Evolutionary conservation across 1,140 invertebrate genomes (phyloP).

Genomic region (Drosophila micromelanica): DNA sequence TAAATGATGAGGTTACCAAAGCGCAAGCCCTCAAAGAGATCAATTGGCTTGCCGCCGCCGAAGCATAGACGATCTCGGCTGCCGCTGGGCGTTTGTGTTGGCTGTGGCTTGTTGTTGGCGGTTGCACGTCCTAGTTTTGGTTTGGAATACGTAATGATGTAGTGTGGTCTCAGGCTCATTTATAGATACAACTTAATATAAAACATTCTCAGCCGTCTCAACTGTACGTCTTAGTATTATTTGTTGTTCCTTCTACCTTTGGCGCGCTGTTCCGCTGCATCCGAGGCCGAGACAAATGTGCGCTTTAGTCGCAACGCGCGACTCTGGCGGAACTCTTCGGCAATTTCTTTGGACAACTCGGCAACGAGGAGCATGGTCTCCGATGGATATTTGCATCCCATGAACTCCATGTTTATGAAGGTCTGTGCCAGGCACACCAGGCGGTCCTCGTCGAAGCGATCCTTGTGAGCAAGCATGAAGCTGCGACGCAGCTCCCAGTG

Average conservation of each 20-base stretch:
- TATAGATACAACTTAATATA: constrained; percentile 56
- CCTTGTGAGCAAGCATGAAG: constrained; percentile 91
- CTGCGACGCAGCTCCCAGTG: constrained; percentile 91
- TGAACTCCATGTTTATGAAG: constrained; percentile 92
- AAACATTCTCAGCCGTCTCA: constrained; percentile 37
- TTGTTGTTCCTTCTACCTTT: constrained; percentile 86
- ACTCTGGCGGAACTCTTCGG: constrained; percentile 88
- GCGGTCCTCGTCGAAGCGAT: constrained; percentile 89
- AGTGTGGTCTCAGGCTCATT: constrained; percentile 57
- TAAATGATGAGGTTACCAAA: constrained; percentile 57
- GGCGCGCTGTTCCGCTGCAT: constrained; percentile 90
- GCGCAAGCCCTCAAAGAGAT: constrained; percentile 58
- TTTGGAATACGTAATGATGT: constrained; percentile 58
- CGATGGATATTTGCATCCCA: constrained; percentile 93
- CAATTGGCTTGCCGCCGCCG: constrained; percentile 57
- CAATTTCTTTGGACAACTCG: constrained; percentile 89
- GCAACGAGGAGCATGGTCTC: constrained; percentile 91
- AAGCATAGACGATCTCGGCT: constrained; percentile 52
- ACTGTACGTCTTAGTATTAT: constrained; percentile 30
- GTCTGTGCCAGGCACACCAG: constrained; percentile 92
- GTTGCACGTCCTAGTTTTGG: constrained; percentile 56
- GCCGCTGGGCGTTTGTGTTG: constrained; percentile 9
- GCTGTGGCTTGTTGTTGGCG: background rate
- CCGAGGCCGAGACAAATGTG: constrained; percentile 91
- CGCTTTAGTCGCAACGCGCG: constrained; percentile 89